Evolutionary conservation across 2,888 invertebrate genomes (phyloP).

Genomic region (Eutolmus rufibarbis): DNA sequence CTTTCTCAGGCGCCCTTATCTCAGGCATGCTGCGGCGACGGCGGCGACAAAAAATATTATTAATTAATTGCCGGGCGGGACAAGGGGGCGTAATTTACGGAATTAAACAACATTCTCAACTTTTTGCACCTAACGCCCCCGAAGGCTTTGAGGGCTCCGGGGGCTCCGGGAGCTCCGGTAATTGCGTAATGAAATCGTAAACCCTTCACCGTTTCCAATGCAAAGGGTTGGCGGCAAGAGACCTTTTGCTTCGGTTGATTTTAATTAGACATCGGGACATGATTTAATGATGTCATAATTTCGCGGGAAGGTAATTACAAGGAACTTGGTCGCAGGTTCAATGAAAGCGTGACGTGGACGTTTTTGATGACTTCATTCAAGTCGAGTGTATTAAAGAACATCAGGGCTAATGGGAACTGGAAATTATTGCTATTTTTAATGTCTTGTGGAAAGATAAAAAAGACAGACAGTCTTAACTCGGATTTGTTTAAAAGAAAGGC

Average conservation of each 20-base stretch:
- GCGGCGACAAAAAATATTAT: background rate
- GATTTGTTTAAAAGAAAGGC: background rate
- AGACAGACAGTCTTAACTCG: background rate
- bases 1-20: background rate
- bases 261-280: constrained; percentile 43
- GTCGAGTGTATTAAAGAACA: background rate
- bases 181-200: constrained; percentile 28
- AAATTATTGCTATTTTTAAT: background rate
- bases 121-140: constrained; percentile 1
- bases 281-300: constrained; percentile 46
- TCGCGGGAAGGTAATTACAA: constrained; percentile 25
- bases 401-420: background rate
- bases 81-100: background rate
- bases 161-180: background rate
- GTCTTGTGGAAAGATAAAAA: background rate
- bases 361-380: background rate
- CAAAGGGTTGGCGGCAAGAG: background rate
- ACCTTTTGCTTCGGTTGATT: constrained; percentile 10
- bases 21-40: background rate
- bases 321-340: background rate
- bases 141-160: background rate
- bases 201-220: background rate
- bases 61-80: background rate
- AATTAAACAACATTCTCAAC: constrained; percentile 4
- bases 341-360: background rate